A percentile compares a stretch with the other conserved stretches of the same genome.
phyloP scores from a whole-genome alignment of 30 jellyfish, hydroid and myxozoan genomes.

The Hydra vulgaris region DNA sequence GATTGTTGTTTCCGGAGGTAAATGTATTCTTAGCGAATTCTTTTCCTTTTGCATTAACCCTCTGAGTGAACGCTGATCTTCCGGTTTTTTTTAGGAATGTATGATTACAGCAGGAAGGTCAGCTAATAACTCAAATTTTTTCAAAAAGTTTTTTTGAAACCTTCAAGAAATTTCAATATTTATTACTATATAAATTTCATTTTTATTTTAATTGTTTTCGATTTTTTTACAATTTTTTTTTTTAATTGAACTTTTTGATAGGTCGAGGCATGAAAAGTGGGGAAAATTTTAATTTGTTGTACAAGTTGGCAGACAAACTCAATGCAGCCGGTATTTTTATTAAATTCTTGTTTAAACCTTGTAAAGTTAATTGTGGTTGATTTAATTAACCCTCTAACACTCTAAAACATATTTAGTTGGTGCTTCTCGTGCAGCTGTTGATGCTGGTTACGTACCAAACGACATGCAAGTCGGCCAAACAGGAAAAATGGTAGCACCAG shows the following conservation, averaged over 20 bases:
- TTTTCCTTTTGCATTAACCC: neutral
- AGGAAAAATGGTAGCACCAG: constrained; percentile 96
- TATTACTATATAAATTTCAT: neutral
- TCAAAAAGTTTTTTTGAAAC: neutral
- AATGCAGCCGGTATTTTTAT: constrained; percentile 86
- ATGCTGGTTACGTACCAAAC: constrained; percentile 91
- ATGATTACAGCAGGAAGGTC: neutral
- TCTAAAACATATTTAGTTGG: constrained; percentile 35
- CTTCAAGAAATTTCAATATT: neutral
- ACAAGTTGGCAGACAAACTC: constrained; percentile 69
- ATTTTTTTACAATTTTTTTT: no score
- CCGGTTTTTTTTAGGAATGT: neutral
- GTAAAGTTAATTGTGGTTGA: no score
- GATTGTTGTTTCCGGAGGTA: constrained; percentile 88
- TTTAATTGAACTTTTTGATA: constrained; percentile 4
- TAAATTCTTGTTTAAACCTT: neutral
- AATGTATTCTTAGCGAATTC: neutral
- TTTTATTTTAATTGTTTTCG: neutral
- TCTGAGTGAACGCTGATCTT: neutral
- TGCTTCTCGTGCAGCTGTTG: constrained; percentile 97
- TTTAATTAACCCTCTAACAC: no score
- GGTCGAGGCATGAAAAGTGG: constrained; percentile 91
- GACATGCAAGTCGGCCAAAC: constrained; percentile 96
- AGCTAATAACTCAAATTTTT: neutral
- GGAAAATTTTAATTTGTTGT: constrained; percentile 61